Base-by-base conservation (phyloP, 2,797 vertebrate genomes). In the Sternarchorhynchus goeldii region DNA sequence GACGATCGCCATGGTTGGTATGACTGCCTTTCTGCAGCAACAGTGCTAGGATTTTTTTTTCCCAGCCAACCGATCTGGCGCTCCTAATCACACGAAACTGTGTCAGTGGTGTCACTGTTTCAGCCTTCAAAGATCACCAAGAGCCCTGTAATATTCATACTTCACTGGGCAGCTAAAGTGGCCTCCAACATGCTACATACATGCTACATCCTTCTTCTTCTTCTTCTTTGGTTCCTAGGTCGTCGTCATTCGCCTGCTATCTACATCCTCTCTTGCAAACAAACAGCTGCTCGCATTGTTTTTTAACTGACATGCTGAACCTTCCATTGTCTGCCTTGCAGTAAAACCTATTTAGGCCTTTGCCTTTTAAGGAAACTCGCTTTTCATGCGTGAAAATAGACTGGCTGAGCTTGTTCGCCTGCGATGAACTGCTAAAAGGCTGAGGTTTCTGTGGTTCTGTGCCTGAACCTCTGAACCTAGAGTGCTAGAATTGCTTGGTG, bases 21-120 rank as follows among this genome's bases (percentile, higher is more conserved):
- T 66, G 29, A 8, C 50, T 65, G 31, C 2, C 5, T 66, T 14
- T 66, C 45, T 50, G 45, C 0, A 21, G 14, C 36, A 18, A 64
- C 16, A 64, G 20, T 50, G 45, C 45, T 50, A 12, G 45, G 45
- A 50, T 39, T 21, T 64, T 75, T 39, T 21, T 64, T 75, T 56
- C 10, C 31, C 31, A 55, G 41, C 31, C 60, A 50, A 32, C n/a
- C 60, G 18, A 20, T 73, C 41, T 32, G 55, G 60, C 45, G 36
- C 7, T 39, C 14, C 7, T 6, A 29, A 25, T 32, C 39, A 50
- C 4, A 29, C 62, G 45, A 50, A 14, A 50, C 45, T 50, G 45
- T 50, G 10, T 50, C 45, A 50, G 45, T 3, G 14, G 45, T 50
- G 45, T 50, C 45, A 50, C 45, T 50, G 45, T 50, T 50, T 14